Evolutionary conservation across 2,888 invertebrate species (phyloP).

Genomic region (Drosophila diplacantha): DNA sequence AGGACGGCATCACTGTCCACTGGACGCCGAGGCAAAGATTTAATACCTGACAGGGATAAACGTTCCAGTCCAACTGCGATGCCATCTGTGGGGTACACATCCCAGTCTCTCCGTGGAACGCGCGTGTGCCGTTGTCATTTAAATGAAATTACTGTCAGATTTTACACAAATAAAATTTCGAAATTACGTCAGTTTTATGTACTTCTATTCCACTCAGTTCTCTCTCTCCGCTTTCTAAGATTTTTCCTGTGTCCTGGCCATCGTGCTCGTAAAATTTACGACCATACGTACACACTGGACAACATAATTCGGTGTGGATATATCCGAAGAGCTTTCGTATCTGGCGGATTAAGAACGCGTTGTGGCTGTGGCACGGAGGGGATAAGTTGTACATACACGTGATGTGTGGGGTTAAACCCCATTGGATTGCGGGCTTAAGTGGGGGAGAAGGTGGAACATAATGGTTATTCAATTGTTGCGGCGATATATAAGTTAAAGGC

Average conservation of each 20-base stretch:
- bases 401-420: conserved; percentile 12
- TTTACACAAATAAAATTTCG: conserved; percentile 68
- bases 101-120: conserved; percentile 10
- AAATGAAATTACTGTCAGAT: conserved; percentile 72
- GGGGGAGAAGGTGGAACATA: neutral
- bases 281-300: conserved; percentile 60
- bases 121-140: conserved; percentile 60
- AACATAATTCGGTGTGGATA: conserved; percentile 59
- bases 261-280: conserved; percentile 60
- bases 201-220: conserved; percentile 30
- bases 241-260: conserved; percentile 16
- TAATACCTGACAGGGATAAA: conserved; percentile 72
- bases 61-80: conserved; percentile 49
- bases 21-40: conserved; percentile 47
- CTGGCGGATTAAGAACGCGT: conserved; percentile 11
- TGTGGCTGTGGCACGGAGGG: conserved; percentile 11
- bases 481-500: neutral
- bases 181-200: conserved; percentile 69
- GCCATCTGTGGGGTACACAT: conserved; percentile 23
- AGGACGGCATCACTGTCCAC: conserved; percentile 35
- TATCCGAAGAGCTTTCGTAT: conserved; percentile 26
- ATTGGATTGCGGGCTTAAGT: neutral
- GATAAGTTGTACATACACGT: conserved; percentile 15
- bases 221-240: conserved; percentile 18
- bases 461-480: conserved; percentile 17